These are phyloP conservation scores for Ephialtes manifestator DNA, from an alignment of 2,888 invertebrate species.

Conservation along the genomic window DNA sequence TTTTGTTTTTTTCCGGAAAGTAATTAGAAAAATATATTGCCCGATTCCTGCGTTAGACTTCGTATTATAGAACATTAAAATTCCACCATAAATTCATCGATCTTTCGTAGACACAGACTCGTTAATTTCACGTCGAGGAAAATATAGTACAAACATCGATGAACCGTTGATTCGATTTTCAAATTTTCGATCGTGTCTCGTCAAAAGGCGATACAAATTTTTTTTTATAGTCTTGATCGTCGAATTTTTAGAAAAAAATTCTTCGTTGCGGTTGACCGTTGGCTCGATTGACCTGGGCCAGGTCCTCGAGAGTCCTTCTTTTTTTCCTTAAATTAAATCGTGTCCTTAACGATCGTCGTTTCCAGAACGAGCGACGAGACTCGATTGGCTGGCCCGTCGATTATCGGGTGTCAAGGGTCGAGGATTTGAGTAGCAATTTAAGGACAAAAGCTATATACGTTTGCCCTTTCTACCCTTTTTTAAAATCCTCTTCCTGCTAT, in stretches of 20 bases:
- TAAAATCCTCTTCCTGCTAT: constrained; percentile 14
- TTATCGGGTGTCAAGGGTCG: constrained; percentile 8
- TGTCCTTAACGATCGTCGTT: constrained; percentile 52
- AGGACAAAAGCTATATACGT: background rate
- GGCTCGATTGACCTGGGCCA: constrained; percentile 10
- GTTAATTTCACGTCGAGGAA: constrained; percentile 6
- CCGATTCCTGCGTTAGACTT: constrained; percentile 37
- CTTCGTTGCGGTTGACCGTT: constrained; percentile 43
- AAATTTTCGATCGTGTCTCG: background rate
- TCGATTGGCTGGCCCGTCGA: constrained; percentile 31
- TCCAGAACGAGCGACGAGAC: constrained; percentile 59
- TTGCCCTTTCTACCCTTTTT: constrained; percentile 16
- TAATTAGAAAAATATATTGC: constrained; percentile 48
- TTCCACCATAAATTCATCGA: constrained; percentile 46
- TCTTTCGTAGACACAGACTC: constrained; percentile 44
- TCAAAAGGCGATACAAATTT: constrained; percentile 45
- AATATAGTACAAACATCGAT: constrained; percentile 44
- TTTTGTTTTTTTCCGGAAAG: constrained; percentile 30
- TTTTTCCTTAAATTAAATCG: constrained; percentile 13
- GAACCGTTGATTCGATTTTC: constrained; percentile 26
- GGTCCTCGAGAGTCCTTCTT: background rate
- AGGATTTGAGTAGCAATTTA: background rate
- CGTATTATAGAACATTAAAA: constrained; percentile 23
- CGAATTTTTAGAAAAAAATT: constrained; percentile 36
- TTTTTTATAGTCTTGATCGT: constrained; percentile 46